phyloP scores from a whole-genome alignment of 2,888 invertebrate species.

The Eustalomyia histrio region DNA sequence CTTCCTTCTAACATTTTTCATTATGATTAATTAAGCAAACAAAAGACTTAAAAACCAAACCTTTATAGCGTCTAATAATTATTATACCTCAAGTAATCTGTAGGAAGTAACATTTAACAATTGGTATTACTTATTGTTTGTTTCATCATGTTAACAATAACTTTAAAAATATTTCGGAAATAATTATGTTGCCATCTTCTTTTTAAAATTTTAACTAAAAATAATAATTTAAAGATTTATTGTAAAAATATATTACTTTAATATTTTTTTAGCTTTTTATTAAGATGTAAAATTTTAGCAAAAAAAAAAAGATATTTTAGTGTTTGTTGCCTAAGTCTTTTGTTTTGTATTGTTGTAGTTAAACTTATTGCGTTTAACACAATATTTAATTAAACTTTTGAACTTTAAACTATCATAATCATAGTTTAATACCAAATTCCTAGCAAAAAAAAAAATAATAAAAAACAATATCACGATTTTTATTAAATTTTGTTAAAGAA shows the following conservation, averaged over 20 bases:
- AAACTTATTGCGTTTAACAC: constrained; percentile 20
- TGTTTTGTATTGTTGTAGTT: constrained; percentile 24
- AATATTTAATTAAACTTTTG: constrained; percentile 59
- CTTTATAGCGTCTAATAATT: too few relatives aligned
- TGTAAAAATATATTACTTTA: not conserved
- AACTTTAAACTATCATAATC: constrained; percentile 39
- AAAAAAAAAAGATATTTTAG: too few relatives aligned
- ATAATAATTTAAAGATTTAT: not conserved
- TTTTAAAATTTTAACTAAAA: too few relatives aligned
- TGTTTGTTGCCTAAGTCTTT: constrained; percentile 51
- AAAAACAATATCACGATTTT: constrained; percentile 30
- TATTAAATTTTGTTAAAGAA: not conserved
- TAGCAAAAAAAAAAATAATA: too few relatives aligned
- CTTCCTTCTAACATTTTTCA: not conserved
- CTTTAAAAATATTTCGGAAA: too few relatives aligned
- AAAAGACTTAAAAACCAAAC: not conserved
- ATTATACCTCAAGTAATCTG: too few relatives aligned
- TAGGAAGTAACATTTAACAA: too few relatives aligned
- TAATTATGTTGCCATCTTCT: too few relatives aligned
- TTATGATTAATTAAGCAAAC: not conserved
- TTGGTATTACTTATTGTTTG: too few relatives aligned
- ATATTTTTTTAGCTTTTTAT: not conserved
- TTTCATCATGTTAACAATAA: too few relatives aligned
- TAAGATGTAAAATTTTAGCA: constrained; percentile 1
- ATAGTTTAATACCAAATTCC: constrained; percentile 1